Percentiles rank a stretch among this genome's conserved stretches.
Conservation (phyloP, 2,797 vertebrate genomes). For the Chromobotia macracanthus region DNA sequence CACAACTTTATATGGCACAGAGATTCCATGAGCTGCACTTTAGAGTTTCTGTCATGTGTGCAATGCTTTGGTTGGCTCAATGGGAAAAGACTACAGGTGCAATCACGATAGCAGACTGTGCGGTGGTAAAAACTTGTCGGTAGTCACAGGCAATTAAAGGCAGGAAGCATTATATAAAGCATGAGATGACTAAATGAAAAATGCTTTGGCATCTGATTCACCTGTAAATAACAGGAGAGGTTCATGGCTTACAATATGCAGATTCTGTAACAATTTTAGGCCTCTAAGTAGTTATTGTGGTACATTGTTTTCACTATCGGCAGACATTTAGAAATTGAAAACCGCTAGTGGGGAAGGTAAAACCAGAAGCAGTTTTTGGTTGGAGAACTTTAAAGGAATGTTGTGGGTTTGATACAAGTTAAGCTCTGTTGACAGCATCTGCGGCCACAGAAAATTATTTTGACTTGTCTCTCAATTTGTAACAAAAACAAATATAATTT, state of each 20-base stretch:
- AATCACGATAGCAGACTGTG: not conserved
- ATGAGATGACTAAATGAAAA: slow-evolving; percentile 31
- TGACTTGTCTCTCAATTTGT: not conserved
- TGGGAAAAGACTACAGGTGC: slow-evolving; percentile 9
- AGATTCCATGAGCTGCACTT: slow-evolving; percentile 32
- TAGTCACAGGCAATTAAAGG: slow-evolving; percentile 44
- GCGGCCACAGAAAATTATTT: not conserved
- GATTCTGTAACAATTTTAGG: not conserved
- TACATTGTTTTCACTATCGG: not conserved
- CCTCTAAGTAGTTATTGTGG: not conserved
- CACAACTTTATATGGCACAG: not conserved
- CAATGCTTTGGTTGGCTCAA: slow-evolving; percentile 11
- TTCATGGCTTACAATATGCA: not conserved
- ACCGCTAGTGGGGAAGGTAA: not conserved
- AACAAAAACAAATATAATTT: not conserved
- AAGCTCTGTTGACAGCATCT: not conserved
- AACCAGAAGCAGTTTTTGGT: not conserved
- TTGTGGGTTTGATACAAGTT: not conserved
- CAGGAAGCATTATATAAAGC: slow-evolving; percentile 20
- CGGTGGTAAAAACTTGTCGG: slow-evolving; percentile 4
- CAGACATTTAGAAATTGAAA: not conserved
- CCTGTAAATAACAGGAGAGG: not conserved
- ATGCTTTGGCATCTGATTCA: slow-evolving; percentile 1
- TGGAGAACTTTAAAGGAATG: not conserved
- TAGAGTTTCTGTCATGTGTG: slow-evolving; percentile 1